Base-by-base conservation (phyloP, 2,888 invertebrate species). In the Meiosimyza platycephala region DNA sequence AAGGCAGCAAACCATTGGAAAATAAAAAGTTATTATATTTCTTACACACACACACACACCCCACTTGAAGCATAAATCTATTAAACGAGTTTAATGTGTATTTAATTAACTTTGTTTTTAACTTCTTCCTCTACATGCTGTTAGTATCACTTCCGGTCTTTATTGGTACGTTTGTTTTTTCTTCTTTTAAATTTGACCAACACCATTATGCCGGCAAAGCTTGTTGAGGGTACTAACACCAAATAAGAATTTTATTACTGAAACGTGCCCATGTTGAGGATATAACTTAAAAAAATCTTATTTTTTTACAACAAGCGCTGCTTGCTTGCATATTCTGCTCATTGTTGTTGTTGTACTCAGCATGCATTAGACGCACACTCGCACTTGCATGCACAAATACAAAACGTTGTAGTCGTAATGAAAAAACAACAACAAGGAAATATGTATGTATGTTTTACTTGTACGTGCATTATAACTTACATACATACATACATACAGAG, bases 331-430 rank as follows among this genome's bases (percentile, higher is more conserved):
- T 57, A 62, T 33, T 63, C 33, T 63, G 51, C 59, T 60, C 48
- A 33, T 18, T 52, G 71, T n/a, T 22, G 65, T 48, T 64, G 57
- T 59, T 51, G 57, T 59, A 70, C 47, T 62, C 63, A 57, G 22
- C 71, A 57, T 75, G 70, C 62, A 66, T 47, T 68, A 71, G 71
- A 73, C 65, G 73, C 65, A 75, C 75, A 73, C 74, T 75, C 73
- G 9, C 40, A 4, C 4, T 40, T 4, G 3, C 40, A 40, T 40
- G 40, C 40, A 40, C 40, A 40, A 40, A 40, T 40, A 40, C 40
- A 9, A 40, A 40, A 2, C 5, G 40, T 40, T 40, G 7, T 40
- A 3, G 9, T 5, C 1, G 1, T 6, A n/a, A 40, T n/a, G 12
- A 13, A 40, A 48, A n/a, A 63, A 63, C 13, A 15, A 47, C 48